These are phyloP conservation scores for Nematostella vectensis DNA, from an alignment of 92 coral and sea anemone genomes.

Conservation along the genomic window DNA sequence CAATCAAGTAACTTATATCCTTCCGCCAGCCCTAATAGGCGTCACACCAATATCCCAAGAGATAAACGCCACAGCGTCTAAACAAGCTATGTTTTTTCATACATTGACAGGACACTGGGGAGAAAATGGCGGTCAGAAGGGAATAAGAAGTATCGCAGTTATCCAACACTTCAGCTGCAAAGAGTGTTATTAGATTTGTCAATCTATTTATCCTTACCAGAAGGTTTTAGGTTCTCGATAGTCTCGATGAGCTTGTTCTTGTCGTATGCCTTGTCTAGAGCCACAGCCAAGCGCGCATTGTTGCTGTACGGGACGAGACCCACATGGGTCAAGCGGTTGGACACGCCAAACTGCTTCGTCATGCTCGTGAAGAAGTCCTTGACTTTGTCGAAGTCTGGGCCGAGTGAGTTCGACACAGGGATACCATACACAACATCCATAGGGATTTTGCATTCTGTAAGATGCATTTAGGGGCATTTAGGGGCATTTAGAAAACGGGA, in stretches of 20 bases:
- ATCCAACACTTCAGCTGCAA: no score
- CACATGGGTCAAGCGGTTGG: conserved; percentile 37
- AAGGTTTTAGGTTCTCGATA: conserved; percentile 14
- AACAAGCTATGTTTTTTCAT: no score
- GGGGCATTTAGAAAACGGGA: not conserved
- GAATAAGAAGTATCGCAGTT: no score
- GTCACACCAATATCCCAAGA: no score
- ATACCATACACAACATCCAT: conserved; percentile 65
- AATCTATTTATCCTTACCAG: no score
- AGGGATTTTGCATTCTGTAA: conserved; percentile 46
- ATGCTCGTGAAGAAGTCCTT: conserved; percentile 35
- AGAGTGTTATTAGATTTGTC: no score
- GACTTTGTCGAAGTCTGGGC: conserved; percentile 16
- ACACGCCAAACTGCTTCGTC: conserved; percentile 30
- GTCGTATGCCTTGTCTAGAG: conserved; percentile 28
- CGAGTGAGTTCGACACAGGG: conserved; percentile 45
- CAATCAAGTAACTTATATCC: no score
- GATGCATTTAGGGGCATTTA: not conserved
- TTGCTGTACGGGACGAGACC: conserved; percentile 51
- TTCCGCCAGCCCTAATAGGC: no score
- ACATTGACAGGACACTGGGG: no score
- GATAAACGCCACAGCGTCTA: no score
- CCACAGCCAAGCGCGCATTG: conserved; percentile 27
- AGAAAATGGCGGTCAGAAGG: no score
- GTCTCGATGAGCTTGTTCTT: conserved; percentile 11